phyloP scores from a whole-genome alignment of 2,888 invertebrate genomes.

The Cerastis rubricosa region DNA sequence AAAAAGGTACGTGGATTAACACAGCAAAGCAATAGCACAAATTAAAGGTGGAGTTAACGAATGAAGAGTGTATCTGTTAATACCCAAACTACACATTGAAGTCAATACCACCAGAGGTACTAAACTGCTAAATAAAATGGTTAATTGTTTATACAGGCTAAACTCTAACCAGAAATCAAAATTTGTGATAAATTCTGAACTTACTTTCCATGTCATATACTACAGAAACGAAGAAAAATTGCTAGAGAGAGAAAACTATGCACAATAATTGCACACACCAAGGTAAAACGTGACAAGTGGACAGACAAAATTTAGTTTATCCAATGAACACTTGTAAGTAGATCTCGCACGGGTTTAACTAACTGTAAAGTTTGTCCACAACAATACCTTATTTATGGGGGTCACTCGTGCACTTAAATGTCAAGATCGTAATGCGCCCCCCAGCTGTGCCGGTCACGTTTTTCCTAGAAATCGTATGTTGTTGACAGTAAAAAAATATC shows the following conservation, averaged over 20 bases:
- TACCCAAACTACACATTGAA: neutral
- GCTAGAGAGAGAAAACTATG: neutral
- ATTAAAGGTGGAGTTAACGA: constrained; percentile 4
- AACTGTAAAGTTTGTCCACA: constrained; percentile 10
- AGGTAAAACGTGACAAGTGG: constrained; percentile 14
- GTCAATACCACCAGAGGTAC: neutral
- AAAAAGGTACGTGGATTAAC: neutral
- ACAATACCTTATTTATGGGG: constrained; percentile 17
- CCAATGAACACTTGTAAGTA: constrained; percentile 18
- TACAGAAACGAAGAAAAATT: neutral
- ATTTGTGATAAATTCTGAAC: neutral
- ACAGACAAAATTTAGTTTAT: constrained; percentile 29
- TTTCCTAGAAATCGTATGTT: constrained; percentile 24
- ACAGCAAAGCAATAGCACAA: neutral
- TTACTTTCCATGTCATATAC: neutral
- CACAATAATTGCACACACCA: neutral
- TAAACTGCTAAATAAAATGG: constrained; percentile 1
- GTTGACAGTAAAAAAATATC: constrained; percentile 32
- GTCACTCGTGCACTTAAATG: constrained; percentile 25
- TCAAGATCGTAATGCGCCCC: constrained; percentile 36
- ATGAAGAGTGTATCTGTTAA: neutral
- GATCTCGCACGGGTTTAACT: constrained; percentile 24
- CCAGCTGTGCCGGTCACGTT: constrained; percentile 26
- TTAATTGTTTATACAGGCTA: neutral
- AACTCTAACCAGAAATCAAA: neutral